Evolutionary conservation across 2,797 vertebrate genomes (phyloP), one percentile per base, ranked within the genome.

Genomic region (Discoglossus pictus): DNA sequence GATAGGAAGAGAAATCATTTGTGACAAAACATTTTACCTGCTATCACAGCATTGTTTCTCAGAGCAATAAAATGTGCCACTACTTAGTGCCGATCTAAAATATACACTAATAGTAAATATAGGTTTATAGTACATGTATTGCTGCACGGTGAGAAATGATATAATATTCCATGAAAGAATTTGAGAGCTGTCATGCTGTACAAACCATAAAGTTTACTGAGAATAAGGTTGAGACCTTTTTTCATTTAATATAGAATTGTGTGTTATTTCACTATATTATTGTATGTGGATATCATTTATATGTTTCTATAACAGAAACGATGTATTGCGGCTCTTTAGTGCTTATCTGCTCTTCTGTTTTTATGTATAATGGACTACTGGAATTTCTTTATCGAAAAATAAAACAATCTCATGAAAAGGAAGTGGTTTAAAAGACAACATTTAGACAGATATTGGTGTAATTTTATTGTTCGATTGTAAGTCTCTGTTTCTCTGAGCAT

Each of bases 31-130:
- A 79, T 82, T 81, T 82, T 78, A 83, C 79, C 80, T 74, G 63
- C 73, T 72, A 79, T 61, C 38, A 72, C 13, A 0, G 73, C 60
- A 56, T 74, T 85, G 76, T 86, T 87, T 83, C 86, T 84, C 83
- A 80, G 78, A 59, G 61, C 82, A 75, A 86, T 88, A 86, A 86
- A 86, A 87, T 73, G 76, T 82, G 83, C 68, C 84, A 77, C 82
- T 86, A 84, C 75, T 75, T 66, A 74, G 68, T 76, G 75, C 65
- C 74, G 54, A 72, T 75, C 78, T 85, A 80, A 85, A 84, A 82
- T 76, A 86, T 58, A 76, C 79, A 78, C 76, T 78, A 75, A 82
- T 83, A 86, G 82, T 79, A 86, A 80, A 80, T 50, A 75, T 54
- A 60, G 74, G 38, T 52, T 79, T 78, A 74, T 38, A 72, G 75